These are phyloP conservation scores for Melanerpes aurifrons DNA, from an alignment of 2,113 vertebrate genomes.

Conservation along the genomic window DNA sequence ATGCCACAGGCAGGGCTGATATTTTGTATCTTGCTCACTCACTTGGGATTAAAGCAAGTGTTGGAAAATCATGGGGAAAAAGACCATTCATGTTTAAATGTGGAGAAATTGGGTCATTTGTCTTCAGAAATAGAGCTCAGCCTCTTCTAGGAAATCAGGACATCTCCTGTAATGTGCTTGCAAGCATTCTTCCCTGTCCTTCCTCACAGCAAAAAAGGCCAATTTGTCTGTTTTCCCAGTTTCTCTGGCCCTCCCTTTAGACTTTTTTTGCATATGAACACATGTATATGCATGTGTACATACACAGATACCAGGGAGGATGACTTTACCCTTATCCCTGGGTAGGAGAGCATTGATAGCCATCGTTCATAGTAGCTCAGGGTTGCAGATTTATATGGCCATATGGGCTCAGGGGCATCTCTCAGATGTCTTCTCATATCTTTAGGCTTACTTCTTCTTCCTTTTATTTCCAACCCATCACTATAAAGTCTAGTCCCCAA, in stretches of 20 bases:
- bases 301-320: background rate
- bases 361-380: fast-evolving
- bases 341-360: fast-evolving
- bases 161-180: fast-evolving
- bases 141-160: background rate
- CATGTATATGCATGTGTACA: fast-evolving
- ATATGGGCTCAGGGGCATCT: background rate
- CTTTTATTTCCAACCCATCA: background rate
- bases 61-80: background rate
- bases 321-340: background rate
- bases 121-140: background rate
- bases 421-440: fast-evolving
- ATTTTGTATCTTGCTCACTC: background rate
- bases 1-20: background rate
- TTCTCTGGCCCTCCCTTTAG: background rate
- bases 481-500: background rate
- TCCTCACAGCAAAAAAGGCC: background rate
- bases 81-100: background rate
- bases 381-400: background rate
- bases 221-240: background rate
- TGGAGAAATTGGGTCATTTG: background rate
- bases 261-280: too few species aligned
- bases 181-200: background rate
- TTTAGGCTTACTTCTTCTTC: background rate
- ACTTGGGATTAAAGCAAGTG: background rate